A percentile compares a stretch with the other conserved stretches of the same genome.
phyloP scores from a whole-genome alignment of 2,888 invertebrate genomes.

The Aleiodes testaceus region DNA sequence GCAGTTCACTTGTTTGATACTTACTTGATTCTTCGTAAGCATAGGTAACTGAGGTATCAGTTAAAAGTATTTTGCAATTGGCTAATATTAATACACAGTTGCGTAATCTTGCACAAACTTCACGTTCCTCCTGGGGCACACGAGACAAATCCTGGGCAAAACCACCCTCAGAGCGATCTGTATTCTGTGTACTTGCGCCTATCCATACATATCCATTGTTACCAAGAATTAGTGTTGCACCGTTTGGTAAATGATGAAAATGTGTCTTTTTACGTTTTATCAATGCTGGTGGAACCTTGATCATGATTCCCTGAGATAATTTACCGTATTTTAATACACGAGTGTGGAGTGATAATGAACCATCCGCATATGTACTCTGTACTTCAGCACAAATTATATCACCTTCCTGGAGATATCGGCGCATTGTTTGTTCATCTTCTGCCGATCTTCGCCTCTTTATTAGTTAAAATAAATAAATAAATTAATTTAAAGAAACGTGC shows the following conservation, averaged over 20 bases:
- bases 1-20: slow-evolving; percentile 84
- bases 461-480: slow-evolving; percentile 16
- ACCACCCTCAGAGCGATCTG: slow-evolving; percentile 81
- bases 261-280: slow-evolving; percentile 95
- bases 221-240: slow-evolving; percentile 93
- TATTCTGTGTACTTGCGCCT: slow-evolving; percentile 80
- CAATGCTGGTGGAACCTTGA: slow-evolving; percentile 93
- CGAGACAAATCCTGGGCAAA: slow-evolving; percentile 83
- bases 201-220: slow-evolving; percentile 99
- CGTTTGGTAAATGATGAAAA: slow-evolving; percentile 94
- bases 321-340: slow-evolving; percentile 98
- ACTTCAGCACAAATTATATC: slow-evolving; percentile 99
- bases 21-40: slow-evolving; percentile 92
- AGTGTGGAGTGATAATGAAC: slow-evolving; percentile 93
- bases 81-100: slow-evolving; percentile 93
- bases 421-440: slow-evolving; percentile 99
- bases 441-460: slow-evolving; percentile 86
- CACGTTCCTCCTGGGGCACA: slow-evolving; percentile 82
- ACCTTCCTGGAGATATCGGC: slow-evolving; percentile 93
- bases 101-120: slow-evolving; percentile 89
- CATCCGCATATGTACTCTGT: slow-evolving; percentile 93
- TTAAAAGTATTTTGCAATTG: slow-evolving; percentile 90
- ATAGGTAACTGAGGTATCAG: slow-evolving; percentile 92
- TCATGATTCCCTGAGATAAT: slow-evolving; percentile 89
- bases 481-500: background rate